These are phyloP conservation scores for Tetanocera ferruginea DNA, from an alignment of 2,888 invertebrate genomes.

Conservation along the genomic window DNA sequence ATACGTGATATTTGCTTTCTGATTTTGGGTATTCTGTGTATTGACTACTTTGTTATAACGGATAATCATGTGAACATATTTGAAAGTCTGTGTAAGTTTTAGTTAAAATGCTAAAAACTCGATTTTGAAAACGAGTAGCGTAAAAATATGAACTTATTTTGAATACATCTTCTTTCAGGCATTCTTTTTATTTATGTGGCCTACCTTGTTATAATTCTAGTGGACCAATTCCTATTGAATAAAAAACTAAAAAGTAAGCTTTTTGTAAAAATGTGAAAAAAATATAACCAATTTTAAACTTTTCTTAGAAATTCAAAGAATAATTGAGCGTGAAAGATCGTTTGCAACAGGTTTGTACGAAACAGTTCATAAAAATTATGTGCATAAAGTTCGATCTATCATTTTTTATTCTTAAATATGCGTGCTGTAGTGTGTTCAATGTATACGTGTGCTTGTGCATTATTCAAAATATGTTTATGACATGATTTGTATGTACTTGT, in stretches of 20 bases:
- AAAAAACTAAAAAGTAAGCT: constrained; percentile 45
- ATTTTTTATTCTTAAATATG: too few species aligned
- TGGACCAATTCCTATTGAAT: constrained; percentile 54
- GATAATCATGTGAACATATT: constrained; percentile 47
- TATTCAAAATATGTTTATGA: too few species aligned
- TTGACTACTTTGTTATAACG: constrained; percentile 51
- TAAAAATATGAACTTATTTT: neutral
- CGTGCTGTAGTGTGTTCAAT: too few species aligned
- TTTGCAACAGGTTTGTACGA: too few species aligned
- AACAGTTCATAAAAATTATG: too few species aligned
- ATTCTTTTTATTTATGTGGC: constrained; percentile 51
- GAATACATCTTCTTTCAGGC: constrained; percentile 47
- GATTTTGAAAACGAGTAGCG: neutral
- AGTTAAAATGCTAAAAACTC: neutral
- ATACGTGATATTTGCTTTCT: constrained; percentile 56
- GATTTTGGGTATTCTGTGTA: constrained; percentile 49
- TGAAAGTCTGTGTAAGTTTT: constrained; percentile 51
- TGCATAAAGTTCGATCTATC: too few species aligned
- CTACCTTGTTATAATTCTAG: constrained; percentile 52
- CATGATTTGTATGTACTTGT: too few species aligned
- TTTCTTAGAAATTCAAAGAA: too few species aligned
- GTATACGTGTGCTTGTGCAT: too few species aligned
- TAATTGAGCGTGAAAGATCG: too few species aligned
- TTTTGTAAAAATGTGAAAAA: neutral
- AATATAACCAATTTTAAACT: neutral